These are phyloP conservation scores for Philonicus albiceps DNA, from an alignment of 2,888 invertebrate genomes.

Conservation along the genomic window DNA sequence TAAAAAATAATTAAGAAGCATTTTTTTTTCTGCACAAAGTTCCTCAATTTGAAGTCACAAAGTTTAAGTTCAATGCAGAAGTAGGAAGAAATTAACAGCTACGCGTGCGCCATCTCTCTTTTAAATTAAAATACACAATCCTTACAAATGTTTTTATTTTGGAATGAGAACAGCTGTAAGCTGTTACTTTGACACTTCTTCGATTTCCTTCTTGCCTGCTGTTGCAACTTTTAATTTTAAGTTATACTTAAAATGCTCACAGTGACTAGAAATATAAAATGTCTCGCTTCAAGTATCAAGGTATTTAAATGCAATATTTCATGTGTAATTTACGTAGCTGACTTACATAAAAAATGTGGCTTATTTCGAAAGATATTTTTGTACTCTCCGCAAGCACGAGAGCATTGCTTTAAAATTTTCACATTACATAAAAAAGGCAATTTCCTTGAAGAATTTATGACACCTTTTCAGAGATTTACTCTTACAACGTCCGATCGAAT, in stretches of 20 bases:
- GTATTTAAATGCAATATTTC: not conserved
- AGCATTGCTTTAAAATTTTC: not conserved
- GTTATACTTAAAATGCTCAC: not conserved
- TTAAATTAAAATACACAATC: not conserved
- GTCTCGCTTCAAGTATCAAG: not conserved
- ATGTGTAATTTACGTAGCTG: not conserved
- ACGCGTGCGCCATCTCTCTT: not conserved
- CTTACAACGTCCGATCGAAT: not conserved
- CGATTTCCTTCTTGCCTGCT: not conserved
- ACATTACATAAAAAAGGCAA: not conserved
- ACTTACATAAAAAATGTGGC: not conserved
- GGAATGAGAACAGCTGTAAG: not conserved
- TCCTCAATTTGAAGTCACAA: not conserved
- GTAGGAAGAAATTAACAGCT: not conserved
- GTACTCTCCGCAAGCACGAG: not conserved
- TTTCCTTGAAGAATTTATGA: not conserved
- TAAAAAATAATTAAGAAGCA: too few species aligned
- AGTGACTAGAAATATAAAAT: not conserved
- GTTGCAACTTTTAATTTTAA: not conserved
- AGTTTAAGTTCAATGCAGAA: not conserved
- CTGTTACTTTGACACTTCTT: not conserved
- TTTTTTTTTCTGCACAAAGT: too few species aligned
- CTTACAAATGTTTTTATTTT: not conserved
- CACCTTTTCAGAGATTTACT: not conserved
- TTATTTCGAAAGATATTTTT: not conserved